Conservation (phyloP, 2,888 invertebrate species). For the Phaonia tiefii region DNA sequence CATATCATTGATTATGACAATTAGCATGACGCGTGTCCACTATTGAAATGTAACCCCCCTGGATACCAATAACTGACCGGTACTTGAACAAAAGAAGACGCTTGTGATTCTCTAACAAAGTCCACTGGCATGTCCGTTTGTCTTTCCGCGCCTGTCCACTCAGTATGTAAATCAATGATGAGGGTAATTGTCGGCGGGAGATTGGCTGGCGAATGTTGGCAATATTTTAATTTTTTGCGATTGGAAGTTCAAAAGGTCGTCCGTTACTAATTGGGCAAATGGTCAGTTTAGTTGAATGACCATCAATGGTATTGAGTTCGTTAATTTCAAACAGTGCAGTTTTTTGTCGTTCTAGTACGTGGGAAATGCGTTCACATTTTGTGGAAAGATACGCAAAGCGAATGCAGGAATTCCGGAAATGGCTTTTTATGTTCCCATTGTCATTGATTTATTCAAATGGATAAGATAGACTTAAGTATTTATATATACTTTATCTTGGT, state of each 20-base stretch:
- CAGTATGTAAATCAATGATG: constrained; percentile 44
- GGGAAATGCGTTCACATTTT: neutral
- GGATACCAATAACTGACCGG: constrained; percentile 43
- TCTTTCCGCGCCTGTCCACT: constrained; percentile 22
- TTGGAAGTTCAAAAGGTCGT: constrained; percentile 36
- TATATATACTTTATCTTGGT: no score
- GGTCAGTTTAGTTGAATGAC: constrained; percentile 53
- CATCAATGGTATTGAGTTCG: constrained; percentile 36
- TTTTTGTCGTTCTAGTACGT: neutral
- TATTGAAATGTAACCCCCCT: constrained; percentile 14
- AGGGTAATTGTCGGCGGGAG: constrained; percentile 37
- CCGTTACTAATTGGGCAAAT: constrained; percentile 42
- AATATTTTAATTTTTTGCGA: neutral
- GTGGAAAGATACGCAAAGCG: no score
- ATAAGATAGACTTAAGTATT: no score
- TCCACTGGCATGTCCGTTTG: neutral
- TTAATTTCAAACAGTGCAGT: constrained; percentile 45
- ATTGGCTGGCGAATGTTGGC: constrained; percentile 6
- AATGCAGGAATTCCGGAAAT: no score
- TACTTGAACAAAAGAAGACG: constrained; percentile 45
- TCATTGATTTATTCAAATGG: no score
- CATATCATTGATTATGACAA: constrained; percentile 64
- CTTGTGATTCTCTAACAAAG: constrained; percentile 24
- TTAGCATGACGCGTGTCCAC: constrained; percentile 69
- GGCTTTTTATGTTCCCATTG: no score